Evolutionary conservation across 2,888 invertebrate species (phyloP).

Genomic region (Drosophila greeni): DNA sequence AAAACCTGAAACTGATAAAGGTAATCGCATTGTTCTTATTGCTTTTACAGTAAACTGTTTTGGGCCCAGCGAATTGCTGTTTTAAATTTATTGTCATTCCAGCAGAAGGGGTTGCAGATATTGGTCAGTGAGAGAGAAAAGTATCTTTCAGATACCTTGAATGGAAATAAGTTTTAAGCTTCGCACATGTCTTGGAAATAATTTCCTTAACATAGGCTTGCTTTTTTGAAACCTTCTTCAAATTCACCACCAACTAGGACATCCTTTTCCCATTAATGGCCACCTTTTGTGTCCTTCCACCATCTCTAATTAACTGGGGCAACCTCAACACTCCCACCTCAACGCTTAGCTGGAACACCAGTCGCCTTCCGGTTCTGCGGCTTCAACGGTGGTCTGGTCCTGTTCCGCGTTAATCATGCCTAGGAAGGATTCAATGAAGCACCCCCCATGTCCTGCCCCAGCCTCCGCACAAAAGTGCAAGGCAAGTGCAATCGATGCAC

Average conservation of each 20-base stretch:
- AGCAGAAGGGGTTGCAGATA: not conserved
- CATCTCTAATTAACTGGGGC: slow-evolving; percentile 1
- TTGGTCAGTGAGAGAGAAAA: not conserved
- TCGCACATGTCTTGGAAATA: too few relatives aligned
- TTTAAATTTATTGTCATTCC: slow-evolving; percentile 23
- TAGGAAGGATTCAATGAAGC: slow-evolving; percentile 6
- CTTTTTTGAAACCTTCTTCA: not conserved
- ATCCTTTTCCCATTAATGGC: not conserved
- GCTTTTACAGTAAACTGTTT: slow-evolving; percentile 36
- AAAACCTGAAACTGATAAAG: slow-evolving; percentile 32
- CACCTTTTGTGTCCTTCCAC: not conserved
- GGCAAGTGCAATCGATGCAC: slow-evolving; percentile 15
- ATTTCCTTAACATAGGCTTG: too few relatives aligned
- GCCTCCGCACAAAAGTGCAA: slow-evolving; percentile 32
- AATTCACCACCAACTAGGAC: not conserved
- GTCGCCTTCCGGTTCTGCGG: not conserved
- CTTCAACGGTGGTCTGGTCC: not conserved
- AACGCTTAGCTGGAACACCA: not conserved
- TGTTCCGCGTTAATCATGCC: slow-evolving; percentile 18
- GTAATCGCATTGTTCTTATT: slow-evolving; percentile 36
- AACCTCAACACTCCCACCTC: too few relatives aligned
- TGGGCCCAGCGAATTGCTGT: slow-evolving; percentile 19
- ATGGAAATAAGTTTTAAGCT: too few relatives aligned
- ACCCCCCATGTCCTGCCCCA: not conserved
- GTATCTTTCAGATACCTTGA: not conserved